Evolutionary conservation across 1,140 invertebrate species (phyloP).

Genomic region (Phortica variegata): DNA sequence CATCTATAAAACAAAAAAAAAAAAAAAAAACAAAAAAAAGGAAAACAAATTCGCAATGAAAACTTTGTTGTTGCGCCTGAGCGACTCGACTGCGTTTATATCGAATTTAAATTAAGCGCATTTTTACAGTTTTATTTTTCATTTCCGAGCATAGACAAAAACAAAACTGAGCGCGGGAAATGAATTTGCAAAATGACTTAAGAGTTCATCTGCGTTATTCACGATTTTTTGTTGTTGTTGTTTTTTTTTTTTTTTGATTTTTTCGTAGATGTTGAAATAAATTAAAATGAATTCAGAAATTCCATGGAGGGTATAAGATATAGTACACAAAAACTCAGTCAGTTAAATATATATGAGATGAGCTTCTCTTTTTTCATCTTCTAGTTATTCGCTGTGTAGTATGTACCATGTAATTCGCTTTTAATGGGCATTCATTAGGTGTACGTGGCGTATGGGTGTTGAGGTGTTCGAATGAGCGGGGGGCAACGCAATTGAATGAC

Average conservation of each 20-base stretch:
- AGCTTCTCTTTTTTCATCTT: no score
- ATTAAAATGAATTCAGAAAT: slow-evolving; percentile 49
- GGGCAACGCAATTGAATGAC: slow-evolving; percentile 4
- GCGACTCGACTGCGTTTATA: slow-evolving; percentile 28
- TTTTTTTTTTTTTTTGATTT: slow-evolving; percentile 1
- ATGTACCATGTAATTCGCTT: slow-evolving; percentile 40
- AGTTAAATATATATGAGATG: slow-evolving; percentile 5
- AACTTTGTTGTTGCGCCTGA: slow-evolving; percentile 19
- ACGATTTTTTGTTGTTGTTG: slow-evolving; percentile 14
- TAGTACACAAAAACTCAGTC: slow-evolving; percentile 3
- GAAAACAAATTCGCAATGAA: slow-evolving; percentile 28
- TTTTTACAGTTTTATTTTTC: slow-evolving; percentile 24
- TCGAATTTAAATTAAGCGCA: slow-evolving; percentile 34
- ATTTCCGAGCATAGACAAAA: not conserved
- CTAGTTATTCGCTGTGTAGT: no score
- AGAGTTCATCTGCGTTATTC: not conserved
- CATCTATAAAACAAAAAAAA: slow-evolving; percentile 2
- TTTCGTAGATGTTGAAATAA: slow-evolving; percentile 24
- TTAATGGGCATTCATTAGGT: slow-evolving; percentile 36
- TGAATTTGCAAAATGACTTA: slow-evolving; percentile 47
- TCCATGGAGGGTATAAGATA: slow-evolving; percentile 12
- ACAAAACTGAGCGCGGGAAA: slow-evolving; percentile 28
- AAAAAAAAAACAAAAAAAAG: slow-evolving; percentile 22
- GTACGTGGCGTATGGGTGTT: slow-evolving; percentile 1
- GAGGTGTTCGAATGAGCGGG: not conserved